phyloP scores from a whole-genome alignment of 2,888 invertebrate genomes.

The Drosophila meridionalis region DNA sequence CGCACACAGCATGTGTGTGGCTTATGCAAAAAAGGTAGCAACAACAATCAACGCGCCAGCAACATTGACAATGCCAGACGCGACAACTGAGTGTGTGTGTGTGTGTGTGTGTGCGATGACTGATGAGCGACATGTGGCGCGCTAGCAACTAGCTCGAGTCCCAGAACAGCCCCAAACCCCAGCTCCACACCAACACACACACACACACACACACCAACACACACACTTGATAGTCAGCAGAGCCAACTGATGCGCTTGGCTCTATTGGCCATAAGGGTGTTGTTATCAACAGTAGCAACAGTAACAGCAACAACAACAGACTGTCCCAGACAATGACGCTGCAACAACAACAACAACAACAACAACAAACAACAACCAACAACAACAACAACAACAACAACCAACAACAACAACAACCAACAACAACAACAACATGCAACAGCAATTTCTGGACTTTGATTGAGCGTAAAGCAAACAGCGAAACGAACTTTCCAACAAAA shows the following conservation, averaged over 20 bases:
- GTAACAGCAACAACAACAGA: constrained; percentile 6
- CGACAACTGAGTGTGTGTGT: constrained; percentile 34
- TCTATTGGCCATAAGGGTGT: constrained; percentile 80
- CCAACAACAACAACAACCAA: constrained; percentile 15
- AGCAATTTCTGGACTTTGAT: constrained; percentile 49
- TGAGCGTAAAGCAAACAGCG: constrained; percentile 38
- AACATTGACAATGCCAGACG: constrained; percentile 77
- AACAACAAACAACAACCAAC: constrained; percentile 5
- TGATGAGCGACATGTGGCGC: constrained; percentile 75
- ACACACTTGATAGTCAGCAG: not conserved
- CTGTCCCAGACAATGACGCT: constrained; percentile 43
- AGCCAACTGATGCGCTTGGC: constrained; percentile 24
- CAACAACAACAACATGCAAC: constrained; percentile 9
- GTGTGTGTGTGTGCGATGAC: constrained; percentile 55
- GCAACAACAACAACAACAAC: constrained; percentile 8
- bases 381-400: constrained; percentile 4
- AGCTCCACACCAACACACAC: not conserved
- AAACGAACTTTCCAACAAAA: constrained; percentile 21
- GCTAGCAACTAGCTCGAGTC: constrained; percentile 33
- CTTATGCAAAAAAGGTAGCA: constrained; percentile 80
- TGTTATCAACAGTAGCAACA: constrained; percentile 57
- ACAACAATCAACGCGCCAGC: constrained; percentile 75
- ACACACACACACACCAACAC: not conserved
- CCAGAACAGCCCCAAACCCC: constrained; percentile 36
- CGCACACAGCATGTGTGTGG: constrained; percentile 38